Percentiles rank a stretch among this genome's conserved stretches.
Conservation (phyloP, 1,140 invertebrate genomes). For the Berghia stephanieae region DNA sequence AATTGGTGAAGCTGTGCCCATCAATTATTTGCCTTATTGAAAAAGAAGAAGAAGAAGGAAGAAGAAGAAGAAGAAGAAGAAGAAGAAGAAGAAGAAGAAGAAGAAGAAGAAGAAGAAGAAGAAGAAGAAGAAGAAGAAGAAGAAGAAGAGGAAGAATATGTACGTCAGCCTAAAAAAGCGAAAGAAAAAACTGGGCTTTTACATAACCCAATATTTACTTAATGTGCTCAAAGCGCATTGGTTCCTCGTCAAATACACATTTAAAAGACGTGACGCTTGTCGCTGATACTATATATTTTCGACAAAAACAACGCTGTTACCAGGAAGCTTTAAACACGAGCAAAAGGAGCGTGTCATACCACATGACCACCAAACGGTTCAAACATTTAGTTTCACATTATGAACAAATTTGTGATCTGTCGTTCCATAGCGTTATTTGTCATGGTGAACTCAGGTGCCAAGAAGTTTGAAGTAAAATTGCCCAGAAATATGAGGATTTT, state of each 20-base stretch:
- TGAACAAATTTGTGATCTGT: no score
- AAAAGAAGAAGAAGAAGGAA: background rate
- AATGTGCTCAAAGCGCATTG: background rate
- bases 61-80: background rate
- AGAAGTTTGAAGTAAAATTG: no score
- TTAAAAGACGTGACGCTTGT: background rate
- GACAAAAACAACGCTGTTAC: background rate
- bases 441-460: no score
- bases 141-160: background rate
- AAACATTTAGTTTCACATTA: no score
- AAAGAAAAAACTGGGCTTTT: no score
- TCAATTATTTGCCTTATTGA: background rate
- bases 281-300: background rate
- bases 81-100: background rate
- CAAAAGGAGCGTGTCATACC: no score
- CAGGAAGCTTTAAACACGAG: no score
- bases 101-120: background rate
- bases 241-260: slow-evolving; percentile 3
- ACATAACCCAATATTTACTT: no score
- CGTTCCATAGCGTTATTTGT: no score
- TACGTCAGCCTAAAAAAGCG: background rate
- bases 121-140: slow-evolving; percentile 4
- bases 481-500: no score
- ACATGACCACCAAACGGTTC: no score
- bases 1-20: background rate